Conservation (phyloP, 2,113 vertebrate genomes). For the Nanorana parkeri region DNA sequence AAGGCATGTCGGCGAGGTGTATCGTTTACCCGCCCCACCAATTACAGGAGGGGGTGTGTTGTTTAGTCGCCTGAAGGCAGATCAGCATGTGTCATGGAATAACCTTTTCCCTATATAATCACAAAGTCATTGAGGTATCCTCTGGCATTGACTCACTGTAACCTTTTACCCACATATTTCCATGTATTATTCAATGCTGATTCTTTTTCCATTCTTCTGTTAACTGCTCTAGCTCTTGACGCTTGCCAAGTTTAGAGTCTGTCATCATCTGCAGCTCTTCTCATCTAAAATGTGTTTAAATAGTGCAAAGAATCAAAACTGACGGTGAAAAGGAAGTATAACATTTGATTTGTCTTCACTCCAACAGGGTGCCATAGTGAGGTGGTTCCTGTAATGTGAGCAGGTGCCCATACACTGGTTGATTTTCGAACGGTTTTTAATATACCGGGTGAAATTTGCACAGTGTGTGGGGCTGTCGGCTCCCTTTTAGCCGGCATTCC, state of each 20-base stretch:
- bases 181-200: background rate
- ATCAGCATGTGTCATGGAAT: slow-evolving; percentile 64
- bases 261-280: background rate
- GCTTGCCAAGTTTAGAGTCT: slow-evolving; percentile 9
- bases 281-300: too few relatives aligned
- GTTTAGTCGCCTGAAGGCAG: slow-evolving; percentile 62
- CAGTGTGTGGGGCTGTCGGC: too few relatives aligned
- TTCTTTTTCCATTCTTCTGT: background rate
- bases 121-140: slow-evolving; percentile 60
- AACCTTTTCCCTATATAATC: slow-evolving; percentile 66
- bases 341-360: too few relatives aligned
- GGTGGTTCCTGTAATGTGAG: too few relatives aligned
- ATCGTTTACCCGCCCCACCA: slow-evolving; percentile 49
- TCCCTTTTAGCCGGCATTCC: too few relatives aligned
- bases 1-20: slow-evolving; percentile 31
- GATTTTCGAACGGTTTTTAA: too few relatives aligned
- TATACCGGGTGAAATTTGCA: too few relatives aligned
- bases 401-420: too few relatives aligned
- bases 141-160: slow-evolving; percentile 60
- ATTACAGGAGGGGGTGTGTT: slow-evolving; percentile 46
- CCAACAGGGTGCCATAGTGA: too few relatives aligned
- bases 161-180: slow-evolving; percentile 69
- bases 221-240: background rate
- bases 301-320: too few relatives aligned
- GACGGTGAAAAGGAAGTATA: too few relatives aligned